Base-by-base conservation (phyloP, 2,797 vertebrate genomes). In the Pteronotus mesoamericanus region DNA sequence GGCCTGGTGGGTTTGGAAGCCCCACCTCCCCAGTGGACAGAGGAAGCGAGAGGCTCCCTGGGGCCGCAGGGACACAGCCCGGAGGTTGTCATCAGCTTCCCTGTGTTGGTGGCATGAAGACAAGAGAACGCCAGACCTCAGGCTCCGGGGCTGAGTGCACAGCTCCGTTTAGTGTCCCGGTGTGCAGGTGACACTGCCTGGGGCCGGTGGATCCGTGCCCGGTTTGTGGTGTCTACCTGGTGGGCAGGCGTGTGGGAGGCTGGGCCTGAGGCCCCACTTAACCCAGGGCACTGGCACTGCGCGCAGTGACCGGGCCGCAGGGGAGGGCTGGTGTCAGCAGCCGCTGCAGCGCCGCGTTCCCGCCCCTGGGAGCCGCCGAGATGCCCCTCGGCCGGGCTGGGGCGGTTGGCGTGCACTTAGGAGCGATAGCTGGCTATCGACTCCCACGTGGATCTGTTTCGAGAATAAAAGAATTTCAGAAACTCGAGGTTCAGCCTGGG, bases 381-480 rank as follows among this genome's bases (percentile, higher is more conserved):
- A 10, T 2, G 14, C 14, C 34, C 69, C 24, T 29, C 5, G 16
- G 14, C n/a, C 9, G 55, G 1, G 5, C 74, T 22, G 0, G 12
- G 82, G 39, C 21, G 4, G 69, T 9, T 0, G 48, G 55, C 79
- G 46, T 77, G 91, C 85, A 32, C 91, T 92, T 84, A 69, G 57
- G 93, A 93, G 95, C 96, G 42, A 46, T 51, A 96, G 93, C 80
- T 71, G 96, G 75, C 87, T 86, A 69, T 55, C 69, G 75, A 80
- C 34, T 37, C 79, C 88, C 53, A 94, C 74, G 37, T 42, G 96
- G 95, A 72, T 86, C 95, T 87, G 89, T 95, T 97, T 89, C 37
- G 32, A 97, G 93, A 96, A 83, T 51, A 82, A 96, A 91, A 90
- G 74, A 37, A 87, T 82, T 64, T 9, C 21, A 83, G 97, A 94